Evolutionary conservation across 2,797 vertebrate species (phyloP).

Genomic region (Australoheros facetus): DNA sequence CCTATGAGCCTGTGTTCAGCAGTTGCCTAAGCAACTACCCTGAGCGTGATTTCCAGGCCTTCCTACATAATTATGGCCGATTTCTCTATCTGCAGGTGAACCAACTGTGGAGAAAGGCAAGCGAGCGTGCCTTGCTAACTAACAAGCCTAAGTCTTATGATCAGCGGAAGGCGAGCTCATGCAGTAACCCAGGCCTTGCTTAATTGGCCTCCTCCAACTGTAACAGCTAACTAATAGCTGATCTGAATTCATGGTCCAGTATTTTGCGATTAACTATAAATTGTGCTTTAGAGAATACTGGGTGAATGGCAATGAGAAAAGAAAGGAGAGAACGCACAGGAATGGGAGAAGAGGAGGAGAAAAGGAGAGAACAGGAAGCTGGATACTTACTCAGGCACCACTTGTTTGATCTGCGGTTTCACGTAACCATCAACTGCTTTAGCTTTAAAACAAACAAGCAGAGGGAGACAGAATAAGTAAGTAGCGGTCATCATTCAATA

Average conservation of each 20-base stretch:
- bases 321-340: not conserved
- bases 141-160: conserved; percentile 78
- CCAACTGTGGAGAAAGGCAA: conserved; percentile 28
- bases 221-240: conserved; percentile 68
- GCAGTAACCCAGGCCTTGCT: conserved; percentile 61
- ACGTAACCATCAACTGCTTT: conserved; percentile 96
- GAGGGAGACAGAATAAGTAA: conserved; percentile 24
- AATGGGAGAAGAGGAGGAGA: not conserved
- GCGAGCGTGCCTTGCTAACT: conserved; percentile 51
- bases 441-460: conserved; percentile 74
- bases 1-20: conserved; percentile 32
- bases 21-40: conserved; percentile 71
- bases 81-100: conserved; percentile 21
- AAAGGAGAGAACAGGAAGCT: not conserved
- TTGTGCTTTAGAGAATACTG: conserved; percentile 28
- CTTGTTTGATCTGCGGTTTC: conserved; percentile 98
- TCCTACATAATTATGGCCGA: conserved; percentile 54
- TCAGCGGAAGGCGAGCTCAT: conserved; percentile 61
- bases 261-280: conserved; percentile 63
- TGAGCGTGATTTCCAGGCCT: conserved; percentile 57
- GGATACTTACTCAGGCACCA: conserved; percentile 92
- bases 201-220: conserved; percentile 77
- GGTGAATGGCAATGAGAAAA: not conserved
- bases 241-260: conserved; percentile 73
- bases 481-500: not conserved